phyloP scores from a whole-genome alignment of 2,113 vertebrate species.

The Bubo blakistoni region DNA sequence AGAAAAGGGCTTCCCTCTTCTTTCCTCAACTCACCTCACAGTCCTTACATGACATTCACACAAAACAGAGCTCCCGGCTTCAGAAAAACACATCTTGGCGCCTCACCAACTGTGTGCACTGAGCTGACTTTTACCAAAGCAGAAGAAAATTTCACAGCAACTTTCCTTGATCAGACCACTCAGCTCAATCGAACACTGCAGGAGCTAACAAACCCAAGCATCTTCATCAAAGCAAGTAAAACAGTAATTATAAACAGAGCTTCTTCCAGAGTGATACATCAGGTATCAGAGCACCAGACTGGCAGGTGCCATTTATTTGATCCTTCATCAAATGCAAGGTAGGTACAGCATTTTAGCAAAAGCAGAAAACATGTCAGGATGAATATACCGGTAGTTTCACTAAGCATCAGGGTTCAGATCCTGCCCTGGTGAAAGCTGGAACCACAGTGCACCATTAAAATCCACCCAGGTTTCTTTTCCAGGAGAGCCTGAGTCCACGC shows the following conservation, averaged over 20 bases:
- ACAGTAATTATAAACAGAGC: neutral
- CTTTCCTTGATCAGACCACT: neutral
- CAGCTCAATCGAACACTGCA: neutral
- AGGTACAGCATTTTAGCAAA: neutral
- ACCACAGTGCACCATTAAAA: neutral
- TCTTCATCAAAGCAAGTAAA: neutral
- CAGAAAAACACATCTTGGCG: constrained; percentile 1
- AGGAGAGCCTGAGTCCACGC: neutral
- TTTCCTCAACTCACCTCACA: neutral
- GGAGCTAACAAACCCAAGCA: neutral
- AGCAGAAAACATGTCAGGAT: neutral
- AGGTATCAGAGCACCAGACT: neutral
- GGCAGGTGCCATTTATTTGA: neutral
- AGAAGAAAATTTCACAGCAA: neutral
- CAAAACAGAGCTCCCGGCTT: neutral
- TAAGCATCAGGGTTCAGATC: neutral
- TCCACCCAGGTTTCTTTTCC: neutral
- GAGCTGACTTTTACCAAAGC: neutral
- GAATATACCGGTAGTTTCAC: neutral
- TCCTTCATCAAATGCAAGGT: neutral
- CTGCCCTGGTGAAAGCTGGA: neutral
- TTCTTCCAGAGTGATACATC: neutral
- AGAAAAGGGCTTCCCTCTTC: neutral
- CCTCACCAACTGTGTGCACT: neutral
- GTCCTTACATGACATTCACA: neutral